Evolutionary conservation across 2,797 vertebrate genomes (phyloP).

Genomic region (Eulemur rubriventer): DNA sequence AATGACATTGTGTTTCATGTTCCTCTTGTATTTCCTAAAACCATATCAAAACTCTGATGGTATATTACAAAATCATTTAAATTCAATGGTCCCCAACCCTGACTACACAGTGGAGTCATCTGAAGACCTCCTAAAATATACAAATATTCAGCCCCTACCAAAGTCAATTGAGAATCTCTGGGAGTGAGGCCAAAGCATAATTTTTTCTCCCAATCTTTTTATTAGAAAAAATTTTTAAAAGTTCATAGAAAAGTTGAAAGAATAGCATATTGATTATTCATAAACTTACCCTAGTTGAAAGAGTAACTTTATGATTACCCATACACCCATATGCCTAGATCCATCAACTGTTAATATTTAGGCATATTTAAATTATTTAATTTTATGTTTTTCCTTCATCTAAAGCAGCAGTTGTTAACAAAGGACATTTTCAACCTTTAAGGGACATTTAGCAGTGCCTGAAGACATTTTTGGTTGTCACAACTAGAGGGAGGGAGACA

Average conservation of each 20-base stretch:
- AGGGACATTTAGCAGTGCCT: neutral
- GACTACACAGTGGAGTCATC: neutral
- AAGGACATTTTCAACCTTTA: neutral
- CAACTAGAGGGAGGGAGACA: accelerated
- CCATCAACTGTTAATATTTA: neutral
- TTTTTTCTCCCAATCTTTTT: neutral
- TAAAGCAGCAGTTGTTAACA: neutral
- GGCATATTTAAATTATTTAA: neutral
- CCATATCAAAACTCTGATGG: neutral
- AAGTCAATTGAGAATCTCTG: neutral
- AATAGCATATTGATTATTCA: neutral
- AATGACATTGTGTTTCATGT: neutral
- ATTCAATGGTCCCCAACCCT: neutral
- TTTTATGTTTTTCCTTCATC: neutral
- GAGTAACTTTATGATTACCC: neutral
- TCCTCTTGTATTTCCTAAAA: neutral
- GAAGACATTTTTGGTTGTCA: neutral
- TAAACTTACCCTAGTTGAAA: neutral
- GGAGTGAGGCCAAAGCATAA: neutral
- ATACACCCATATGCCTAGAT: neutral
- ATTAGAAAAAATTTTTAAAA: neutral
- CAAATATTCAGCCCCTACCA: neutral
- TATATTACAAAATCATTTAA: conserved; percentile 1
- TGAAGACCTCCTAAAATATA: neutral
- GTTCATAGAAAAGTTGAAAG: conserved; percentile 1